Base-by-base conservation (phyloP, 1,140 invertebrate genomes). In the Sarcophaga peregrina region DNA sequence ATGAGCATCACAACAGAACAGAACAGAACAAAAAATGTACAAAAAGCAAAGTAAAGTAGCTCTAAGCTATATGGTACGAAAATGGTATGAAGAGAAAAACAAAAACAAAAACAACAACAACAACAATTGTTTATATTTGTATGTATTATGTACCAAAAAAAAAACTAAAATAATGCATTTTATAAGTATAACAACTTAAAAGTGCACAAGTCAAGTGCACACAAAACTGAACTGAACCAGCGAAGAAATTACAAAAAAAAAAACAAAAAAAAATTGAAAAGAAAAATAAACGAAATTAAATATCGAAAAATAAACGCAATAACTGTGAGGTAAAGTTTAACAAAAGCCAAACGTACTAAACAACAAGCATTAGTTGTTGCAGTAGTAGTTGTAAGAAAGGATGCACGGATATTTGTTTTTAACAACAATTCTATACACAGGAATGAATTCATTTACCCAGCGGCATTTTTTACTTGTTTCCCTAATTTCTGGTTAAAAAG, bases 151-250 rank as follows among this genome's bases (percentile, higher is more conserved):
- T 20, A 68, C 8, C 25, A 78, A 78, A n/a, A 20, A 73, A 25
- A 4, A 37, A 10, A 76, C 25, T 78, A 78, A 78, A 78, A 78
- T 78, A 78, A 78, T 78, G 47, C 75, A 78, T 52, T 20, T 50
- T 48, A 50, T 50, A 78, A 78, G 17, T 78, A 25, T 25, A 78
- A 50, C 75, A 78, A 78, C 75, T 78, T 78, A 52, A 52, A 78
- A 78, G 75, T 78, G 75, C 75, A 78, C 75, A 78, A 78, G 75
- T 78, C 75, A 78, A 78, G 75, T 78, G 75, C 47, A 78, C 17
- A 78, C 17, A 52, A 78, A 48, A 25, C 6, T 20, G 20, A 72
- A 72, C 8, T 9, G 13, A 25, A 72, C 8, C 62, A 72, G 37
- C 58, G 20, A 62, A 15, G 20, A 62, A 25, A 25, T 72, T 72